These are phyloP conservation scores for Thaleichthys pacificus DNA, from an alignment of 2,797 vertebrate species.

Conservation along the genomic window DNA sequence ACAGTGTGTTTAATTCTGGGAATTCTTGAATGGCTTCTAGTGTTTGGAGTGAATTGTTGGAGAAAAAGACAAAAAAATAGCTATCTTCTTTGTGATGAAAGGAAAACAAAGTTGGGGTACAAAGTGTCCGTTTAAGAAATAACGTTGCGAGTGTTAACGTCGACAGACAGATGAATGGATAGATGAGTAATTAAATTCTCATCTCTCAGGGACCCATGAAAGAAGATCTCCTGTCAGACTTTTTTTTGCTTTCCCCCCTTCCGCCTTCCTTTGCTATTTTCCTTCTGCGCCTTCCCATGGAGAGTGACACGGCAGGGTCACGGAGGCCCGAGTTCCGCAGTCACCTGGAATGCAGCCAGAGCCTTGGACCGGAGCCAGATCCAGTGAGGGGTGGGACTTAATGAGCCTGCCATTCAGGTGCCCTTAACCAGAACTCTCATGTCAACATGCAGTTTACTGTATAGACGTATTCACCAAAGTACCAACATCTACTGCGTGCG, in stretches of 20 bases:
- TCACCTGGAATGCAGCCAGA: constrained; percentile 52
- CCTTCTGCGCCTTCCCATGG: constrained; percentile 43
- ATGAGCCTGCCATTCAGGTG: constrained; percentile 10
- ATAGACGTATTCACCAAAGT: constrained; percentile 4
- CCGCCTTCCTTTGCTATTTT: constrained; percentile 43
- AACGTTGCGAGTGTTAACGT: constrained; percentile 32
- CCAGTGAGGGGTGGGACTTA: constrained; percentile 29
- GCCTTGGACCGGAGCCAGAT: constrained; percentile 35
- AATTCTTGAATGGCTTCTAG: neutral
- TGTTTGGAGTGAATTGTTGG: neutral
- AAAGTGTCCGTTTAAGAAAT: constrained; percentile 26
- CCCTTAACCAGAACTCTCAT: neutral
- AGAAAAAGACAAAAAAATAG: neutral
- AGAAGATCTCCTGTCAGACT: constrained; percentile 51
- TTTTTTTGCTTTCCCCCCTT: constrained; percentile 38
- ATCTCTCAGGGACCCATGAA: constrained; percentile 65
- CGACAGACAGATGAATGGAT: constrained; percentile 70
- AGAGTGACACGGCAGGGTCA: constrained; percentile 49
- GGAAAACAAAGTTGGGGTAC: neutral
- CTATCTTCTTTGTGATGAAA: neutral
- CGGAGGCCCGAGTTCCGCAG: constrained; percentile 47
- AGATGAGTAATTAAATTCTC: constrained; percentile 73
- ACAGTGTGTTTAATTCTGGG: neutral
- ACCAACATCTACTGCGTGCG: neutral
- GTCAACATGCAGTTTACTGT: neutral